A percentile compares a stretch with the other conserved stretches of the same genome.
phyloP scores from a whole-genome alignment of 2,888 invertebrate species.

The Brachynemurus nebulosus region DNA sequence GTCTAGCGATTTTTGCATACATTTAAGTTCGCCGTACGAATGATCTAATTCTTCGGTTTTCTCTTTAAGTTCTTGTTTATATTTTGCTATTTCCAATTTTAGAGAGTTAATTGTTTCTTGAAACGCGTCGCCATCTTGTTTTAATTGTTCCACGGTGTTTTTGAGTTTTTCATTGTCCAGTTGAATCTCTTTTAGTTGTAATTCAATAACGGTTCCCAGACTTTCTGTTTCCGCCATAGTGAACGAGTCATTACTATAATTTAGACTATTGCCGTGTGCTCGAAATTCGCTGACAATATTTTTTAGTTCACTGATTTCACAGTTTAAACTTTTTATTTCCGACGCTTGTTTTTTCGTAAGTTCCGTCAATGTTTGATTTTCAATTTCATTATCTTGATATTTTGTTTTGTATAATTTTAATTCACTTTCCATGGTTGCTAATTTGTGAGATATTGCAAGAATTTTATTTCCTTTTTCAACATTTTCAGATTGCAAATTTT shows the following conservation, averaged over 20 bases:
- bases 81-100: not conserved
- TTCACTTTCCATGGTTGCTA: slow-evolving; percentile 21
- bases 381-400: slow-evolving; percentile 23
- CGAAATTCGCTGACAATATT: slow-evolving; percentile 33
- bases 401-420: slow-evolving; percentile 24
- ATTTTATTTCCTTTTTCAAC: not conserved
- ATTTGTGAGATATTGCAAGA: not conserved
- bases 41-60: no score
- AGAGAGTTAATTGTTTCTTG: not conserved
- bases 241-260: not conserved
- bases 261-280: not conserved
- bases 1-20: no score
- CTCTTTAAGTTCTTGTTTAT: not conserved
- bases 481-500: not conserved
- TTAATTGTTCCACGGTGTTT: not conserved
- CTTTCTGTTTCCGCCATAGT: not conserved
- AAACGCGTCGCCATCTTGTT: not conserved
- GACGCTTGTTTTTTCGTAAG: slow-evolving; percentile 23
- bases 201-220: not conserved
- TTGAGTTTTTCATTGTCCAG: not conserved
- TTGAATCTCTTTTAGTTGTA: slow-evolving; percentile 1
- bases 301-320: slow-evolving; percentile 26
- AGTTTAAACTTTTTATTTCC: slow-evolving; percentile 22
- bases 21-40: no score
- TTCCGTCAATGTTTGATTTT: slow-evolving; percentile 21